Base-by-base conservation (phyloP, 2,113 vertebrate species). In the Rafetus swinhoei region DNA sequence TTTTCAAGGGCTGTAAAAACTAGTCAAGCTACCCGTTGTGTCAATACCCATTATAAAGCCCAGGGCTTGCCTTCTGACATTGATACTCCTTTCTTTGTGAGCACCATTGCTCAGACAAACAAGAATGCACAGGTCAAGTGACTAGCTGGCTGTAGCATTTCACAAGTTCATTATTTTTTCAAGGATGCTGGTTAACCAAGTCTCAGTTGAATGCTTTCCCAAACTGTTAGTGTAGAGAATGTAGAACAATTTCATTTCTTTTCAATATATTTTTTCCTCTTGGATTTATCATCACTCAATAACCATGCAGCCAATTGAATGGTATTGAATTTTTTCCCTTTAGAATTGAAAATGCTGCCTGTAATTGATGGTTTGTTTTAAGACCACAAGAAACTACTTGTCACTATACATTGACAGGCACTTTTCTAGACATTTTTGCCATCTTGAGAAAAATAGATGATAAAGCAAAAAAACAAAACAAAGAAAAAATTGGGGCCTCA, bases 321-420 rank as follows among this genome's bases (percentile, higher is more conserved):
- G 9, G 18, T 86, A 94, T 57, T 60, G 85, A 96, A 82, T 62
- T 77, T 5, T 88, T 92, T 97, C 95, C 60, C 59, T 97, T 69
- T 95, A 90, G 89, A 97, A 94, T 93, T 94, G 92, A 91, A 96
- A 97, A 97, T 27, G 52, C 60, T 90, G 18, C 39, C n/a, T 95
- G n/a, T 95, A 97, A 97, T 54, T 97, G 93, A 96, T 94, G 93
- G 82, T 79, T 96, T 96, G 88, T 95, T 97, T 94, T 95, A 94
- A 95, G 93, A 93, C 95, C 92, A 87, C 94, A 94, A 95, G 97
- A 98, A 98, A 95, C 92, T 85, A 59, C 93, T 96, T 96, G 94
- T 94, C 96, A 94, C 93, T 94, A 87, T 91, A 89, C 90, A 95
- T 97, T 98, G 97, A 94, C 74, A 79, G 93, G 39, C 95, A 83